Evolutionary conservation across 2,113 vertebrate genomes (phyloP).

Genomic region (Electrona antarctica): DNA sequence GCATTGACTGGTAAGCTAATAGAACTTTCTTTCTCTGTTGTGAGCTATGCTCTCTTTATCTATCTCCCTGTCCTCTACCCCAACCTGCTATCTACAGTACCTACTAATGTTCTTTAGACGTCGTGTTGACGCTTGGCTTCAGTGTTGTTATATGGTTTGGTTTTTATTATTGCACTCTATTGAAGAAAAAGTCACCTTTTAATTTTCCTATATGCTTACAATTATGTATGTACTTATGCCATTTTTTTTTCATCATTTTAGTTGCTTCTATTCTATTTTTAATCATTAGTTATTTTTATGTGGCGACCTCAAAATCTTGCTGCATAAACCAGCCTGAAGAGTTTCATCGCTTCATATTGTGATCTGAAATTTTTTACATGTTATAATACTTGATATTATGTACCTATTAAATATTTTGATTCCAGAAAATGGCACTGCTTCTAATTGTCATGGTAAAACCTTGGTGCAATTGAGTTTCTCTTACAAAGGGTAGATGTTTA

Average conservation of each 20-base stretch:
- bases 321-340: conserved; percentile 86
- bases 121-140: conserved; percentile 93
- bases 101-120: conserved; percentile 87
- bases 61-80: conserved; percentile 62
- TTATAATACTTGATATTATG: conserved; percentile 94
- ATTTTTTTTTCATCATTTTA: conserved; percentile 82
- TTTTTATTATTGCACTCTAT: conserved; percentile 86
- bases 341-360: conserved; percentile 94
- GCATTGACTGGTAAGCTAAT: conserved; percentile 83
- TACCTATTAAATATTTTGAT: conserved; percentile 99
- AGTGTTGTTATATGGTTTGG: conserved; percentile 87
- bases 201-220: conserved; percentile 82
- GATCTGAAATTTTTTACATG: conserved; percentile 99
- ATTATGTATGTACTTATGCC: conserved; percentile 68
- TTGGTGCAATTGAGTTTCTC: neutral
- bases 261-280: conserved; percentile 84
- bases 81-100: conserved; percentile 87
- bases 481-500: neutral
- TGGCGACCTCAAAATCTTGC: conserved; percentile 83
- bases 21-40: conserved; percentile 80
- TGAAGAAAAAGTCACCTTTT: conserved; percentile 78
- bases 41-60: conserved; percentile 77
- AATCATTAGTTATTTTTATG: conserved; percentile 88
- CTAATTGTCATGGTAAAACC: conserved; percentile 34
- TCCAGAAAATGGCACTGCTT: conserved; percentile 73